Evolutionary conservation across 2,113 vertebrate species (phyloP).

Genomic region (Theropithecus gelada): DNA sequence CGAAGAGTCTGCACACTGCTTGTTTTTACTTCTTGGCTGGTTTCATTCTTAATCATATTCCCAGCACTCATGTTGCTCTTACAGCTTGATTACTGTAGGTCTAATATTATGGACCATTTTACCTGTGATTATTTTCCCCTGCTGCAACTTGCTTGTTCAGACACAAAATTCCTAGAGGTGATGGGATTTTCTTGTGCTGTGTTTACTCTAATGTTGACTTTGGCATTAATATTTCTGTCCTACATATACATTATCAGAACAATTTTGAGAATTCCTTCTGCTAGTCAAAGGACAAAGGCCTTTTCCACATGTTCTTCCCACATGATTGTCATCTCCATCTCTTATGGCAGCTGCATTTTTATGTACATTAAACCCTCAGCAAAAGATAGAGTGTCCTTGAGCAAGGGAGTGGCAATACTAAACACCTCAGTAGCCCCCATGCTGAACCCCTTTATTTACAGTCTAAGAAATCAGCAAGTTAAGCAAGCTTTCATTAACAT

Average conservation of each 20-base stretch:
- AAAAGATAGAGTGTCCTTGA: slow-evolving; percentile 31
- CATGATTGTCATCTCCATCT: slow-evolving; percentile 67
- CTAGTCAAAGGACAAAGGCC: slow-evolving; percentile 66
- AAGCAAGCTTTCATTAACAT: slow-evolving; percentile 54
- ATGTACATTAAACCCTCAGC: slow-evolving; percentile 68
- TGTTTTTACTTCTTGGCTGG: slow-evolving; percentile 33
- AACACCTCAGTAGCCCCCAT: slow-evolving; percentile 62
- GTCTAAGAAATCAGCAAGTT: slow-evolving; percentile 64
- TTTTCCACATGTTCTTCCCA: slow-evolving; percentile 72
- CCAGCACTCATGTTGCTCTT: slow-evolving; percentile 14
- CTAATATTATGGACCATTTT: slow-evolving; percentile 61
- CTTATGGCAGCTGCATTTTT: slow-evolving; percentile 69
- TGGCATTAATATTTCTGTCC: slow-evolving; percentile 38
- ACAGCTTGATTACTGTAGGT: slow-evolving; percentile 41
- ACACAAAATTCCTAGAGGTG: slow-evolving; percentile 51
- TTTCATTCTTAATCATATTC: slow-evolving; percentile 38
- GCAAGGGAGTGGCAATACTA: slow-evolving; percentile 60
- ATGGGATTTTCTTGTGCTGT: slow-evolving; percentile 56
- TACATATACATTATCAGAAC: slow-evolving; percentile 43
- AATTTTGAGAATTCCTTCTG: slow-evolving; percentile 57
- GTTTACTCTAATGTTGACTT: slow-evolving; percentile 62
- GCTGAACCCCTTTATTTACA: slow-evolving; percentile 72
- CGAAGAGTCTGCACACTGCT: neutral
- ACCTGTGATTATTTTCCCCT: slow-evolving; percentile 67
- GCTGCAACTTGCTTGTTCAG: slow-evolving; percentile 60